A percentile compares a stretch with the other conserved stretches of the same genome.
These are phyloP conservation scores for Orthosia cruda DNA, from an alignment of 2,888 invertebrate species.

Conservation along the genomic window DNA sequence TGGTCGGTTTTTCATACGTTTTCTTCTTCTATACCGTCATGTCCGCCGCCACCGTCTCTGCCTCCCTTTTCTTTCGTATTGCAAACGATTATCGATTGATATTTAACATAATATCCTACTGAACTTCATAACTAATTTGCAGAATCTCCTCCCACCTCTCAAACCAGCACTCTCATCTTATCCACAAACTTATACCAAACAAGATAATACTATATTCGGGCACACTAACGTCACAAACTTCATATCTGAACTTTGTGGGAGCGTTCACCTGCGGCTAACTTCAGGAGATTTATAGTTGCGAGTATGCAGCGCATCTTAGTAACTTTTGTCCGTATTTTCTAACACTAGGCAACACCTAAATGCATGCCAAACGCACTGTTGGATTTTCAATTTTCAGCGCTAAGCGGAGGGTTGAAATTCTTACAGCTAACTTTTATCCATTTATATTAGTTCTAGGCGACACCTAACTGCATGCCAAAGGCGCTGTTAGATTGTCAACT, in stretches of 20 bases:
- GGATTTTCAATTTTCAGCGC: neutral
- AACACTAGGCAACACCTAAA: neutral
- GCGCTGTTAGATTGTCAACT: neutral
- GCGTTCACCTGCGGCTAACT: conserved; percentile 57
- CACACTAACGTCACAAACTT: conserved; percentile 44
- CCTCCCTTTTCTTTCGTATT: no score
- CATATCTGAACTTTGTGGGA: conserved; percentile 49
- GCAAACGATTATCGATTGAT: neutral
- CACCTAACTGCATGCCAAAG: neutral
- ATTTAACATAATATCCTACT: neutral
- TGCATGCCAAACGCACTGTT: neutral
- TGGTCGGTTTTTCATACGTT: no score
- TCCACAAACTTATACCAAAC: conserved; percentile 43
- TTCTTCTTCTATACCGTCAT: no score
- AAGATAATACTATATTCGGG: conserved; percentile 59
- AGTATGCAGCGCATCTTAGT: conserved; percentile 31
- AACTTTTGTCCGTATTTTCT: neutral
- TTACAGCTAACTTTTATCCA: neutral
- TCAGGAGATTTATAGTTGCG: conserved; percentile 55
- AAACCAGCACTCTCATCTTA: conserved; percentile 29
- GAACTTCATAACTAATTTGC: conserved; percentile 2
- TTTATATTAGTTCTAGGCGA: neutral
- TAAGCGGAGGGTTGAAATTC: neutral
- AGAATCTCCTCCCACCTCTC: neutral
- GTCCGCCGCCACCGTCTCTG: no score